Percentiles rank a stretch among this genome's conserved stretches.
Conservation (phyloP, 2,888 invertebrate species). For the Drosophila pseudotalamancana region DNA sequence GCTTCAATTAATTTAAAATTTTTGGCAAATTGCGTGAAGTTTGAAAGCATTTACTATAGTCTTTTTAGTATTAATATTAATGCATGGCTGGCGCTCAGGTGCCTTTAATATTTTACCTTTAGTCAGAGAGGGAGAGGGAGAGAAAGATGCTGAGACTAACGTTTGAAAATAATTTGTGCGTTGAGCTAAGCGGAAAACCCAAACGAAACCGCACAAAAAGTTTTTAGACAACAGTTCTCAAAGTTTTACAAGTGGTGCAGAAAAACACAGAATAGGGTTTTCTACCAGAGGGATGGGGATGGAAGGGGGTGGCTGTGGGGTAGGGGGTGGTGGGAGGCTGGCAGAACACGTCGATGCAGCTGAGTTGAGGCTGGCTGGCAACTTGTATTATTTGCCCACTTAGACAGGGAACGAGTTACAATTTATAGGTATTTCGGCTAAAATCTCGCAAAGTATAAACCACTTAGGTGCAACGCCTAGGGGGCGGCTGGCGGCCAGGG, state of each 20-base stretch:
- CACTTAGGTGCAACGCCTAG: conserved; percentile 52
- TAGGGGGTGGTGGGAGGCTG: conserved; percentile 1
- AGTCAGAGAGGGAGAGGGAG: not conserved
- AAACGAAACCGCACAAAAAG: conserved; percentile 64
- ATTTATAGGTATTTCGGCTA: conserved; percentile 77
- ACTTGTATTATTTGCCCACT: conserved; percentile 72
- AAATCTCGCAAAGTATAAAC: conserved; percentile 76
- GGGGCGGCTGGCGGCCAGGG: not conserved
- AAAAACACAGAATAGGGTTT: conserved; percentile 36
- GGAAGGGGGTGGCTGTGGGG: not conserved
- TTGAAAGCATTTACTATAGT: conserved; percentile 12
- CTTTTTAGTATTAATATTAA: conserved; percentile 43
- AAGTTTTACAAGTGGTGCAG: conserved; percentile 69
- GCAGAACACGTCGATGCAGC: conserved; percentile 41
- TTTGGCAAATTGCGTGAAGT: conserved; percentile 14
- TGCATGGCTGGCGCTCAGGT: conserved; percentile 20
- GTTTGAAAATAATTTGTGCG: conserved; percentile 73
- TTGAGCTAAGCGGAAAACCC: conserved; percentile 65
- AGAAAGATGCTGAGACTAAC: conserved; percentile 35
- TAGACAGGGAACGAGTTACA: conserved; percentile 72
- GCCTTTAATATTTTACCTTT: conserved; percentile 43
- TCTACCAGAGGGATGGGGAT: not conserved
- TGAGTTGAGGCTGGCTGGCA: conserved; percentile 37
- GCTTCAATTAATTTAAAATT: conserved; percentile 31
- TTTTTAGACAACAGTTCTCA: conserved; percentile 77